These are phyloP conservation scores for Cactoblastis cactorum DNA, from an alignment of 2,888 invertebrate species.

Conservation along the genomic window DNA sequence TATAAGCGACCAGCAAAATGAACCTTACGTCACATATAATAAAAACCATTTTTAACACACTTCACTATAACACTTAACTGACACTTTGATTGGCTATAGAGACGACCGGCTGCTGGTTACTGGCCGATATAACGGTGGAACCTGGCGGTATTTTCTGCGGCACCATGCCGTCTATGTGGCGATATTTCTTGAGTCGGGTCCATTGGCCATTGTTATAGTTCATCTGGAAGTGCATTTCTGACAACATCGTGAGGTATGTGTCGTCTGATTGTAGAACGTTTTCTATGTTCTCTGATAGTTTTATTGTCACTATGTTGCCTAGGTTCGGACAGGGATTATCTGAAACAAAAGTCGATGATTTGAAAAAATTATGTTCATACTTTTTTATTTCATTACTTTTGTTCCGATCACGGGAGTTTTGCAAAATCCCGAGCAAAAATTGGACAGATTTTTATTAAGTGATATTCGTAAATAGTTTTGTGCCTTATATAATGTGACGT, in stretches of 20 bases:
- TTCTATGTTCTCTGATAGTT: slow-evolving; percentile 94
- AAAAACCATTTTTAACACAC: not conserved
- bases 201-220: slow-evolving; percentile 99
- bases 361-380: too few species aligned
- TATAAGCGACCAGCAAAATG: not conserved
- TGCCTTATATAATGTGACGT: too few species aligned
- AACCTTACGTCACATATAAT: too few species aligned
- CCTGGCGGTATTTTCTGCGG: slow-evolving; percentile 69
- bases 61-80: slow-evolving; percentile 44
- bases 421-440: too few species aligned
- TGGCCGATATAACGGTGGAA: slow-evolving; percentile 62
- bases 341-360: slow-evolving; percentile 57
- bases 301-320: slow-evolving; percentile 97
- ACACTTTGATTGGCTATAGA: slow-evolving; percentile 69
- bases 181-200: slow-evolving; percentile 93
- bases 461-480: too few species aligned
- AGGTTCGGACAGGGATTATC: slow-evolving; percentile 98
- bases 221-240: slow-evolving; percentile 98
- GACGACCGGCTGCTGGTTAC: slow-evolving; percentile 64
- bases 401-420: too few species aligned
- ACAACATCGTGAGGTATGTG: slow-evolving; percentile 87
- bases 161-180: slow-evolving; percentile 83
- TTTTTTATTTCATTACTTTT: too few species aligned
- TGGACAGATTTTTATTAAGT: too few species aligned
- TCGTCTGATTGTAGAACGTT: slow-evolving; percentile 92